phyloP scores from a whole-genome alignment of 2,113 vertebrate genomes.

The Gyps fulvus region DNA sequence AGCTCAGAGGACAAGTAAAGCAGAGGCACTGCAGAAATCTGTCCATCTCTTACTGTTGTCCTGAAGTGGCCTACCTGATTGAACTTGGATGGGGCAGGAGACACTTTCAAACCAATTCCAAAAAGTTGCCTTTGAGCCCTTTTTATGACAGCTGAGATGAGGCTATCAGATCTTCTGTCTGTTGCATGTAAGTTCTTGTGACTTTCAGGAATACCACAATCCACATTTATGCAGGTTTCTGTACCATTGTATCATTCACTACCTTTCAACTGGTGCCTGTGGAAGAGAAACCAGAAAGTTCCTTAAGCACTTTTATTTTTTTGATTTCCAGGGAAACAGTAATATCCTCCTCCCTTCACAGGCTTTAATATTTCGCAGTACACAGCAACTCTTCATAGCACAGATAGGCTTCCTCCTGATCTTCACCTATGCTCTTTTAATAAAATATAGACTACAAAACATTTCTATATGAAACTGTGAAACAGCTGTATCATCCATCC shows the following conservation, averaged over 20 bases:
- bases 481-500: not conserved
- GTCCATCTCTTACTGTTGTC: not conserved
- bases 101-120: not conserved
- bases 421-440: not conserved
- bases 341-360: not conserved
- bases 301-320: not conserved
- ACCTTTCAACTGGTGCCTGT: not conserved
- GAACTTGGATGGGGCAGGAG: not conserved
- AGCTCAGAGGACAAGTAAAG: not conserved
- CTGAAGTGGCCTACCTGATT: not conserved
- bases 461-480: not conserved
- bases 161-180: not conserved
- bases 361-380: not conserved
- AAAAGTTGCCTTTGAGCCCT: not conserved
- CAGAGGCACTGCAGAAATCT: not conserved
- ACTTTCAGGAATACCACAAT: not conserved
- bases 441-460: not conserved
- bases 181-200: not conserved
- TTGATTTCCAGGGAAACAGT: not conserved
- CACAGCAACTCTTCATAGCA: not conserved
- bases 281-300: not conserved
- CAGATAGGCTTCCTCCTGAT: not conserved
- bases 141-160: not conserved
- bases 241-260: not conserved
- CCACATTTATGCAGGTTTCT: not conserved